These are phyloP conservation scores for Kryptolebias ocellatus DNA, from an alignment of 2,797 vertebrate genomes.

Conservation along the genomic window DNA sequence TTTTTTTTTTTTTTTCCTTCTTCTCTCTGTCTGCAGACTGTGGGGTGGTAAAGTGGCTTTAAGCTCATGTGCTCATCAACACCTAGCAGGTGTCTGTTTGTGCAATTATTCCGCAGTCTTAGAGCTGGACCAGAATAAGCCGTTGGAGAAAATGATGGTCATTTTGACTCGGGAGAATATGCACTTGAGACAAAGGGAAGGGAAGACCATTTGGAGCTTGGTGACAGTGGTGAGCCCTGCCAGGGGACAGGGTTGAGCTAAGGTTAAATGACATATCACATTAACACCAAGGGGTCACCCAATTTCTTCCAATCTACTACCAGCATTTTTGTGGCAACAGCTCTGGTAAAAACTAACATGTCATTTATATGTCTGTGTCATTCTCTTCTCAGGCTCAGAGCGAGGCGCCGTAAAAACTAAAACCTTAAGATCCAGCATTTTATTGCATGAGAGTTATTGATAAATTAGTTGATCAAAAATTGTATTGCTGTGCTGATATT, in stretches of 20 bases:
- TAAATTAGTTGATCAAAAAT: slow-evolving; percentile 9
- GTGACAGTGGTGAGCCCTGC: slow-evolving; percentile 61
- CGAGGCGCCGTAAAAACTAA: slow-evolving; percentile 22
- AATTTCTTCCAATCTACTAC: slow-evolving; percentile 66
- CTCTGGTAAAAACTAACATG: slow-evolving; percentile 55
- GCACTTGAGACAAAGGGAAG: slow-evolving; percentile 83
- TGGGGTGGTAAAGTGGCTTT: slow-evolving; percentile 80
- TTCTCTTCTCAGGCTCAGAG: background rate
- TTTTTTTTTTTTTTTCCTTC: slow-evolving; percentile 49
- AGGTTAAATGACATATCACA: slow-evolving; percentile 80
- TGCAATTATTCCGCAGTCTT: slow-evolving; percentile 82
- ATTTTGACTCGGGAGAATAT: slow-evolving; percentile 80
- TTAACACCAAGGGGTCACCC: slow-evolving; percentile 73
- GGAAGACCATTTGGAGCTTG: slow-evolving; percentile 75
- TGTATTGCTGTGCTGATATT: slow-evolving; percentile 3
- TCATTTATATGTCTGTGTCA: slow-evolving; percentile 39
- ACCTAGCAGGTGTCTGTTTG: slow-evolving; percentile 74
- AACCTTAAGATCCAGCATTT: slow-evolving; percentile 11
- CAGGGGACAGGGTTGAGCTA: slow-evolving; percentile 69
- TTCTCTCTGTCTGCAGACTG: slow-evolving; percentile 64
- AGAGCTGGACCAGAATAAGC: slow-evolving; percentile 73
- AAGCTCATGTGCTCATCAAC: slow-evolving; percentile 82
- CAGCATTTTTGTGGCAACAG: slow-evolving; percentile 55
- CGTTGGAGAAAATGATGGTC: slow-evolving; percentile 78
- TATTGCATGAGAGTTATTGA: slow-evolving; percentile 2